Conservation (phyloP, 2,113 vertebrate genomes). For the Gallinago paraguaiae region DNA sequence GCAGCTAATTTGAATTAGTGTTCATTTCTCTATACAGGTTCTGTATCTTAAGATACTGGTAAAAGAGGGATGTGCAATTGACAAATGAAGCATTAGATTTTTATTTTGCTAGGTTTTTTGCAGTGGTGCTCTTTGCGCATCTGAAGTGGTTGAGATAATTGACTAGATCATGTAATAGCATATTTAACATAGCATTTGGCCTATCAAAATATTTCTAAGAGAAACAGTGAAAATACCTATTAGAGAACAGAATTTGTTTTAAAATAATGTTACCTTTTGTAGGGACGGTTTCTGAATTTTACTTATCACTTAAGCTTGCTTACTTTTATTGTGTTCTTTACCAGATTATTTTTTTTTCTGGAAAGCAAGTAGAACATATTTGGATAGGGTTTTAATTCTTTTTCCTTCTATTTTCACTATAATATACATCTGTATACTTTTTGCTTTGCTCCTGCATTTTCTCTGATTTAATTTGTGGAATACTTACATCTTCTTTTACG, state of each 20-base stretch:
- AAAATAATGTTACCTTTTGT: not conserved
- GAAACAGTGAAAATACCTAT: not conserved
- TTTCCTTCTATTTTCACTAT: not conserved
- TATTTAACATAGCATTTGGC: not conserved
- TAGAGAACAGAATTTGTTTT: not conserved
- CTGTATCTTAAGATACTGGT: not conserved
- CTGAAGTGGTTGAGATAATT: not conserved
- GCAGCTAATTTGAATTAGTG: not conserved
- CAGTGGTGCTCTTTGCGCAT: not conserved
- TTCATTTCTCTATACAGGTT: not conserved
- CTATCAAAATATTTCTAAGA: not conserved
- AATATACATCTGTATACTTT: not conserved
- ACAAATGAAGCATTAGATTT: not conserved
- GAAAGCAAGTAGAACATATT: not conserved
- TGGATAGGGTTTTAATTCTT: not conserved
- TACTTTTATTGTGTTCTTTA: not conserved
- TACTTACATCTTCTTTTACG: not conserved
- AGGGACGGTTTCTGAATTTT: not conserved
- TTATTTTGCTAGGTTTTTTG: slow-evolving; percentile 5
- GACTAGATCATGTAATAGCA: not conserved
- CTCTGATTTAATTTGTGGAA: not conserved
- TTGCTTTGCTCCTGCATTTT: not conserved
- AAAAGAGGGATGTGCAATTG: not conserved
- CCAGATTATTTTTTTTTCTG: not conserved
- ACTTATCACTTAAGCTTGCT: not conserved